Percentiles rank a stretch among this genome's conserved stretches.
phyloP scores from a whole-genome alignment of 2,113 vertebrate genomes.

The Meles meles region DNA sequence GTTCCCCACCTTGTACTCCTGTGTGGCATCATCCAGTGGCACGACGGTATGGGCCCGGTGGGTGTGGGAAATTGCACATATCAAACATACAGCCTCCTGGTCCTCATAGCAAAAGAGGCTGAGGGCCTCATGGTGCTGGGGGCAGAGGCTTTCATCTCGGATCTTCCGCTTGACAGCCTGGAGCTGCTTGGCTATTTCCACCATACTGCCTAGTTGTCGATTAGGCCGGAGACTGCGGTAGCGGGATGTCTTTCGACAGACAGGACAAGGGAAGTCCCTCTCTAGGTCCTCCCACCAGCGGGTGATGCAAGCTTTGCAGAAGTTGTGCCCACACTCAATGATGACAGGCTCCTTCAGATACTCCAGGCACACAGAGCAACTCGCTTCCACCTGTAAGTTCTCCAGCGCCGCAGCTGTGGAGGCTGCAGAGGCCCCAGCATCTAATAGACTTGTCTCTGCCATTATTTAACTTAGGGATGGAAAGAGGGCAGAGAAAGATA shows the following conservation, averaged over 20 bases:
- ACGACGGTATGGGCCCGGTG: constrained; percentile 89
- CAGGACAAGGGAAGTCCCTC: constrained; percentile 88
- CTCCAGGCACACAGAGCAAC: constrained; percentile 92
- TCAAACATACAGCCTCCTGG: constrained; percentile 91
- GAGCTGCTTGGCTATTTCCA: constrained; percentile 91
- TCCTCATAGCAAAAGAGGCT: constrained; percentile 93
- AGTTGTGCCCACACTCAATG: constrained; percentile 92
- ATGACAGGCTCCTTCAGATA: constrained; percentile 92
- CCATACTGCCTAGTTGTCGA: constrained; percentile 92
- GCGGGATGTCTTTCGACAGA: constrained; percentile 89
- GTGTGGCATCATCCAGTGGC: constrained; percentile 88
- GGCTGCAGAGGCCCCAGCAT: constrained; percentile 72
- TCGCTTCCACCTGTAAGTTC: constrained; percentile 86
- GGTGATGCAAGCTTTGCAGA: constrained; percentile 90
- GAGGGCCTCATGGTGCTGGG: constrained; percentile 88
- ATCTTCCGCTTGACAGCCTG: constrained; percentile 83
- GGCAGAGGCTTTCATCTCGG: constrained; percentile 81
- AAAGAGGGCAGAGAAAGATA: not conserved
- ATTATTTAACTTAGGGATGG: constrained; percentile 60
- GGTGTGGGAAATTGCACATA: constrained; percentile 90
- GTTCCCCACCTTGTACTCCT: constrained; percentile 87
- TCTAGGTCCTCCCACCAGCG: constrained; percentile 89
- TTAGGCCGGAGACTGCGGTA: constrained; percentile 89
- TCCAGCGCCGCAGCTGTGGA: constrained; percentile 74
- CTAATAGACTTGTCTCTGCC: constrained; percentile 73